Evolutionary conservation across 2,888 invertebrate genomes (phyloP), one percentile per base, ranked within the genome.

Genomic region (Perizoma flavofasciatum): DNA sequence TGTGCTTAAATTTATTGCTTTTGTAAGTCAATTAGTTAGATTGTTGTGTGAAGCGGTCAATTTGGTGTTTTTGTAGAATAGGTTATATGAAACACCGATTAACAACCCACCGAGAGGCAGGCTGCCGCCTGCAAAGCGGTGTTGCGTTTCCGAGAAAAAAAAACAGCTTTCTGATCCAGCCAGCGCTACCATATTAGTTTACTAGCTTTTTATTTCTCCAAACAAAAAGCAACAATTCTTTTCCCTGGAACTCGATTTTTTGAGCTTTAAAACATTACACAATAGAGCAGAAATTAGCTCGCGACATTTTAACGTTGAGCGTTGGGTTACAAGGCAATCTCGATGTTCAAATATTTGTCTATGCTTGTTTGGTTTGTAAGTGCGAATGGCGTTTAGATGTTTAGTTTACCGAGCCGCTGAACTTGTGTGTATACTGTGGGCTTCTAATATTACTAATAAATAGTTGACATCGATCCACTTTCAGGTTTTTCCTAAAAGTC

Each of bases 301-400:
- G 75, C 63, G 64, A 62, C 64, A 66, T 68, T 75, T 71, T 59
- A 57, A 76, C 71, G 74, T 75, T 79, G 70, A 75, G 66, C 81
- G 71, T 82, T 82, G 78, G 74, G 78, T 81, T 82, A 78, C 81
- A 79, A 85, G 77, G 75, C 84, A 87, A 86, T 86, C 81, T 83
- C 76, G 73, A 74, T 79, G 87, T 86, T 86, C 86, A 88, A 90
- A 91, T 90, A 89, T 91, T 91, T 88, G 86, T 85, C 72, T 86
- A 82, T 82, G 82, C 85, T 81, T 90, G 89, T 89, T 90, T 90
- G 85, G 77, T 86, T 87, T 88, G 89, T 89, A 88, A 90, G 90
- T 91, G 89, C 89, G 88, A 91, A 91, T 91, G 89, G 90, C 88
- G 89, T 88, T 89, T 86, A 86, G 83, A 82, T 91, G 87, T 91